phyloP scores from a whole-genome alignment of 2,797 vertebrate species.

The Octomys mimax region DNA sequence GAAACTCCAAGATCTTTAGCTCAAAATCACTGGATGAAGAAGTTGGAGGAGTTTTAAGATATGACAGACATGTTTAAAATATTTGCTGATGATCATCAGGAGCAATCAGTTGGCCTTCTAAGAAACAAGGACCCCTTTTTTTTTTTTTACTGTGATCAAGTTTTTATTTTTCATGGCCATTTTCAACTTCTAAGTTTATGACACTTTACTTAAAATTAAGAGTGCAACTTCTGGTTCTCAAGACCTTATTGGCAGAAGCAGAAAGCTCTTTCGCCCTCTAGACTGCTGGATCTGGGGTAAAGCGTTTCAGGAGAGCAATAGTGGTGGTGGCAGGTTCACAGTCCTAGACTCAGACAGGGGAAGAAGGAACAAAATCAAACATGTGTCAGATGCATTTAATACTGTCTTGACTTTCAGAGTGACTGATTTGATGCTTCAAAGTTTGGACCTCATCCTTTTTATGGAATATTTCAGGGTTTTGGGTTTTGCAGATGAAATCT shows the following conservation, averaged over 20 bases:
- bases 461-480: constrained; percentile 30
- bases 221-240: constrained; percentile 14
- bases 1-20: constrained; percentile 55
- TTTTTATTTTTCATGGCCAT: constrained; percentile 69
- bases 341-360: not conserved
- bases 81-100: constrained; percentile 50
- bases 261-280: not conserved
- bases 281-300: not conserved
- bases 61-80: constrained; percentile 14
- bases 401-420: constrained; percentile 22
- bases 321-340: not conserved
- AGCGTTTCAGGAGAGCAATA: not conserved
- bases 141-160: constrained; percentile 57
- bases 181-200: constrained; percentile 61
- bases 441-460: constrained; percentile 45
- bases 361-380: constrained; percentile 51
- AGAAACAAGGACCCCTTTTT: not conserved
- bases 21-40: constrained; percentile 24
- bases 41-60: constrained; percentile 20
- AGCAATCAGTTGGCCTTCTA: constrained; percentile 52
- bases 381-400: not conserved
- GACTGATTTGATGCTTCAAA: constrained; percentile 17
- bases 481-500: constrained; percentile 51
- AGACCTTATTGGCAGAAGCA: not conserved
- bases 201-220: constrained; percentile 40